These are phyloP conservation scores for Teleogryllus oceanicus DNA, from an alignment of 2,888 invertebrate genomes.

Conservation along the genomic window DNA sequence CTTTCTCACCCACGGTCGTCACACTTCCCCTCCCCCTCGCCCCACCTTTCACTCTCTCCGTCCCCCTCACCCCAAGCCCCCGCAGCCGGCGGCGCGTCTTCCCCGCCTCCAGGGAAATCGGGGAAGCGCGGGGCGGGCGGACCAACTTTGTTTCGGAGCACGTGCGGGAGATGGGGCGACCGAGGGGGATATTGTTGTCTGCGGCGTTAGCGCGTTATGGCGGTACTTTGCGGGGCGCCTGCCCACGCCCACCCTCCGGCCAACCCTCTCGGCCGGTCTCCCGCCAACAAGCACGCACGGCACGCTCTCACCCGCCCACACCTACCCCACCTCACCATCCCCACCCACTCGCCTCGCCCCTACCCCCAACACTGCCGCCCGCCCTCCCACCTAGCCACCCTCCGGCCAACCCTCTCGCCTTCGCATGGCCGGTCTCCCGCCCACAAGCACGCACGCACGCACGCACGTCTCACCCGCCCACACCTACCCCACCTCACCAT, in stretches of 20 bases:
- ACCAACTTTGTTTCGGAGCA: neutral
- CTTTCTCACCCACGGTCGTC: neutral
- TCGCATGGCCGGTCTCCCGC: no score
- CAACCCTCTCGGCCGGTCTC: neutral
- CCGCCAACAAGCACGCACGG: no score
- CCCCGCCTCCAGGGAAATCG: neutral
- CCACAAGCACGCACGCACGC: no score
- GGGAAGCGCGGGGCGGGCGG: neutral
- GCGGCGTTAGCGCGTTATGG: neutral
- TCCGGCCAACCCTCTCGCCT: no score
- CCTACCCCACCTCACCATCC: no score
- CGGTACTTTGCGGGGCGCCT: neutral
- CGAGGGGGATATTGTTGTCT: neutral
- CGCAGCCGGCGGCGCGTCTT: neutral
- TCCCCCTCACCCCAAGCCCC: neutral
- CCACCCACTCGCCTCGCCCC: no score
- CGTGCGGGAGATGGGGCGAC: neutral
- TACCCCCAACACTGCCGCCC: no score
- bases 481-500: no score
- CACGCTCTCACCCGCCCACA: no score
- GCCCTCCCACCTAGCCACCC: no score
- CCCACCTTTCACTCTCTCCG: neutral
- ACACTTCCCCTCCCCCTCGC: neutral
- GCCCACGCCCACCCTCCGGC: neutral
- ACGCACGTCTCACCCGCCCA: no score